Evolutionary conservation across 1,140 invertebrate species (phyloP).

Genomic region (Rhynchophorus ferrugineus): DNA sequence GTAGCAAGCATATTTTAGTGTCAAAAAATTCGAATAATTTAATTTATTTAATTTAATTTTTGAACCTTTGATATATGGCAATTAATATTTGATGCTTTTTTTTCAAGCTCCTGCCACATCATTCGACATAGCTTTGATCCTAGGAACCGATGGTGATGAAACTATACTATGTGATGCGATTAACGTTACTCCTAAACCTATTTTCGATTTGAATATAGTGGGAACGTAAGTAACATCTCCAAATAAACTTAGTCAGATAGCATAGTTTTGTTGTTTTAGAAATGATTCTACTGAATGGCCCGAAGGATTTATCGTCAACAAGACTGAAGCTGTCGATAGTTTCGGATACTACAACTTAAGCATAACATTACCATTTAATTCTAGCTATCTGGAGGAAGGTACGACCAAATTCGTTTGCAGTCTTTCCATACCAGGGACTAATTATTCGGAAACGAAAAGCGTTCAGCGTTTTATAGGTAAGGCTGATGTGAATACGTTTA

Average conservation of each 20-base stretch:
- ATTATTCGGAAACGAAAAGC: conserved; percentile 20
- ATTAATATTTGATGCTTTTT: too few relatives aligned
- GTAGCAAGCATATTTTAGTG: too few relatives aligned
- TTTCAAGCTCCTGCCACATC: conserved; percentile 18
- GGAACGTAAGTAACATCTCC: conserved; percentile 2
- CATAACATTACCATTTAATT: conserved; percentile 12
- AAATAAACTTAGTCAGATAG: too few relatives aligned
- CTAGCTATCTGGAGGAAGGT: conserved; percentile 14
- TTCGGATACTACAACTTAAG: conserved; percentile 20
- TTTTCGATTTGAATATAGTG: conserved; percentile 7
- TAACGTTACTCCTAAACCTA: conserved; percentile 13
- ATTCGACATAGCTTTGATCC: conserved; percentile 9
- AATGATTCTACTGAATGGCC: conserved; percentile 11
- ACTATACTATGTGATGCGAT: conserved; percentile 9
- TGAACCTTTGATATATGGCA: too few relatives aligned
- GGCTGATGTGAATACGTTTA: too few relatives aligned
- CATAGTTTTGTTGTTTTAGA: conserved; percentile 7
- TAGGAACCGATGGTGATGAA: conserved; percentile 11
- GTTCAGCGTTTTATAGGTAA: conserved; percentile 21
- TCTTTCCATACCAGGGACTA: conserved; percentile 25
- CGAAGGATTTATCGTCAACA: conserved; percentile 5
- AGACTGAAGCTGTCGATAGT: conserved; percentile 2
- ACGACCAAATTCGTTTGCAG: conserved; percentile 23
- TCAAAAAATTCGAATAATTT: too few relatives aligned
- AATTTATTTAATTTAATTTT: too few relatives aligned